These are phyloP conservation scores for Caenorhabditis sinica DNA, from an alignment of 2,888 invertebrate genomes.

Conservation along the genomic window DNA sequence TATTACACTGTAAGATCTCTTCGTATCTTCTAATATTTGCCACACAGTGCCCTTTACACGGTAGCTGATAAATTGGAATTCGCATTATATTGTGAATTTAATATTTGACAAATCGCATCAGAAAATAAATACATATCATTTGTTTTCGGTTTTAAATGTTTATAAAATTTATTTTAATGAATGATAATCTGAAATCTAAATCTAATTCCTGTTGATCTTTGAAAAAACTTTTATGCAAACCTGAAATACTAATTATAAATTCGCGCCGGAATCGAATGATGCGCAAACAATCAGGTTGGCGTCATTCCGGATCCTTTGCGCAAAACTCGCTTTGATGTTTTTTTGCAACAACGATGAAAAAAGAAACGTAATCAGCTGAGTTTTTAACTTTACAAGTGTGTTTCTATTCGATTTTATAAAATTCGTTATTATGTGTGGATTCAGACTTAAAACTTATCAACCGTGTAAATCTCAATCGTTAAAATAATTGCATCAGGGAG, in stretches of 20 bases:
- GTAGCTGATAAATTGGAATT: conserved; percentile 56
- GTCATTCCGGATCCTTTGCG: conserved; percentile 4
- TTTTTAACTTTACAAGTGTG: too few relatives aligned
- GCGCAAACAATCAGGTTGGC: conserved; percentile 4
- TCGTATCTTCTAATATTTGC: conserved; percentile 6
- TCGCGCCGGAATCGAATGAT: conserved; percentile 1
- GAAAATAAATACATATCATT: conserved; percentile 60
- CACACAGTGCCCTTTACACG: conserved; percentile 19
- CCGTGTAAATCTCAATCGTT: neutral
- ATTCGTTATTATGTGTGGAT: too few relatives aligned
- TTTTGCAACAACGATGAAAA: neutral
- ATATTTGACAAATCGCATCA: conserved; percentile 34
- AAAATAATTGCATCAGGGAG: conserved; percentile 32
- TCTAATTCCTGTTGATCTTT: too few relatives aligned
- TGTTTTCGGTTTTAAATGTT: conserved; percentile 6
- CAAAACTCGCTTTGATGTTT: neutral
- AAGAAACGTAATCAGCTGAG: neutral
- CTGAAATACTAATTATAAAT: neutral
- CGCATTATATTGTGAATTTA: conserved; percentile 36
- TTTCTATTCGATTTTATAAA: too few relatives aligned
- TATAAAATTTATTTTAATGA: neutral
- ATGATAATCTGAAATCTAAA: too few relatives aligned
- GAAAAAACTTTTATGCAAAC: too few relatives aligned
- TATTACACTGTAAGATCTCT: conserved; percentile 41
- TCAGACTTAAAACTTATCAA: neutral